Evolutionary conservation across 2,797 vertebrate genomes (phyloP), one percentile per base, ranked within the genome.

Genomic region (Podargus strigoides): DNA sequence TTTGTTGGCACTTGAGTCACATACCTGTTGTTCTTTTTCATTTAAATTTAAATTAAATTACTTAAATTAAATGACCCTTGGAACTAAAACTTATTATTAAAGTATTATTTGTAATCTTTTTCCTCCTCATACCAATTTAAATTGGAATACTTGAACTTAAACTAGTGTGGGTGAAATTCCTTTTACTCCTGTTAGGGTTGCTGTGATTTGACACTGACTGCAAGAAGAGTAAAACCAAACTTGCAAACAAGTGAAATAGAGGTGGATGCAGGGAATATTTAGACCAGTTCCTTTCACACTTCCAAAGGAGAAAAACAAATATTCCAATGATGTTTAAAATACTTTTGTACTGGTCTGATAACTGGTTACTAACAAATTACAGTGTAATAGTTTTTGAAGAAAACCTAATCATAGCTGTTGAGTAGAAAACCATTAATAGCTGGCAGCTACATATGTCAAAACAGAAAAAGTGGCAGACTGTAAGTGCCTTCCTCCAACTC

Each of bases 41-140:
- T 93, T 91, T 73, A 84, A 64, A 86, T 66, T 85, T 63, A 87
- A 83, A 84, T 92, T 72, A 49, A 74, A 79, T 83, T 56, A 49
- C 76, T 90, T 78, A 72, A 91, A 86, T 69, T 32, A 66, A 90
- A 81, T 72, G 84, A 90, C 7, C 4, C 7, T 58, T 85, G 30
- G 59, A 93, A 82, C 14, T 27, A 69, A 76, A 94, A 75, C 23
- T 75, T 77, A 62, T 68, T 89, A 60, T 91, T 84, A 50, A 93
- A 52, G 19, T 37, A 75, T 84, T 91, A 42, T 75, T 86, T 62
- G 9, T 27, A 78, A 85, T 56, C 2, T 63, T 90, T 84, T 90
- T 58, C 17, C 36, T 73, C n/a, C 20, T 82, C 30, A 22, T 60
- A 53, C 24, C 21, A 34, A 36, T 53, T 70, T 67, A 80, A 93